Percentiles rank a stretch among this genome's conserved stretches.
Conservation (phyloP, 2,888 invertebrate species). For the Trileptium ribeirensis region DNA sequence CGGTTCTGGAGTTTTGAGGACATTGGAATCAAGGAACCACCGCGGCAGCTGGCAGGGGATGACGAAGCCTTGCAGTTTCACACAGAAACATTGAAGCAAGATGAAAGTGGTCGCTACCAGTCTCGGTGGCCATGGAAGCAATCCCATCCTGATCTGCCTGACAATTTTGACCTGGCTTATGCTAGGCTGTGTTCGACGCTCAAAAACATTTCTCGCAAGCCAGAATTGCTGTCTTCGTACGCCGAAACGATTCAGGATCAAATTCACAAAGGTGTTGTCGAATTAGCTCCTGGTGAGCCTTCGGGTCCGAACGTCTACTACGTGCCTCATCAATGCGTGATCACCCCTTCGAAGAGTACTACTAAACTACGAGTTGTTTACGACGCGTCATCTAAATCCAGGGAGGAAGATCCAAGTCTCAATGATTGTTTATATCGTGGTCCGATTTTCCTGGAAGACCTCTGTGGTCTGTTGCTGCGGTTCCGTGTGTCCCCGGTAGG, state of each 20-base stretch:
- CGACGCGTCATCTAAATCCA: conserved; percentile 26
- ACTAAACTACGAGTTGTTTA: conserved; percentile 32
- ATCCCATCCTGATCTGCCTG: background rate
- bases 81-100: background rate
- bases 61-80: background rate
- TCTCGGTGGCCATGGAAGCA: conserved; percentile 21
- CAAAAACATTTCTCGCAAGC: background rate
- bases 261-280: conserved; percentile 19
- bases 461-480: conserved; percentile 27
- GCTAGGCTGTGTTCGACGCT: background rate
- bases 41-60: background rate
- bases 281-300: conserved; percentile 3
- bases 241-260: conserved; percentile 17
- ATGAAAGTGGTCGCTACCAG: background rate
- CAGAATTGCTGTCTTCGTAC: conserved; percentile 16
- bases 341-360: conserved; percentile 25
- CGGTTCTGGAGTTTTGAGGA: conserved; percentile 8
- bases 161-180: conserved; percentile 10
- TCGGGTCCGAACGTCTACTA: conserved; percentile 18
- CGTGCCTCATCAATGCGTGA: conserved; percentile 31
- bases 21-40: background rate
- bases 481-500: conserved; percentile 19
- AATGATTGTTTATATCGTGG: conserved; percentile 34
- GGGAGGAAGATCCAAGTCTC: conserved; percentile 5
- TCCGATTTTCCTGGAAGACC: conserved; percentile 23